These are phyloP conservation scores for Ivindomyrus marchei DNA, from an alignment of 2,113 vertebrate genomes.

Conservation along the genomic window DNA sequence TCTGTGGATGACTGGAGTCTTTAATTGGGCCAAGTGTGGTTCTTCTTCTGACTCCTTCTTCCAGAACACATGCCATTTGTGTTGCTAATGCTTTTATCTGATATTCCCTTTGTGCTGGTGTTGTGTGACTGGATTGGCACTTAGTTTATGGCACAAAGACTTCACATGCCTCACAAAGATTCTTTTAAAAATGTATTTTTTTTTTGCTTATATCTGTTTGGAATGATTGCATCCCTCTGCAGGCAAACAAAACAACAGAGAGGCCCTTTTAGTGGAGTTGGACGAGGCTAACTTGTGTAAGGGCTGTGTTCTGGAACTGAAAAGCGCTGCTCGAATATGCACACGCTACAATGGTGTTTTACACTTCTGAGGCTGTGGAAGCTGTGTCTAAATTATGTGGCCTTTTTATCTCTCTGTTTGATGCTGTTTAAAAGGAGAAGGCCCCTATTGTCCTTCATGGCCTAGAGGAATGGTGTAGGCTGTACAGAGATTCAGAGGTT, in stretches of 20 bases:
- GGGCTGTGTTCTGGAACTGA: conserved; percentile 10
- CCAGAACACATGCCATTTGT: conserved; percentile 59
- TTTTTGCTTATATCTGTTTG: conserved; percentile 38
- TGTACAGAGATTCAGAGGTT: conserved; percentile 59
- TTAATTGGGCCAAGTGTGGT: conserved; percentile 50
- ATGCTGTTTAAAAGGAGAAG: conserved; percentile 74
- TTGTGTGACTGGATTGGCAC: conserved; percentile 51
- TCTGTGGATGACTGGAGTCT: conserved; percentile 45
- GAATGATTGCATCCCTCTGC: conserved; percentile 33
- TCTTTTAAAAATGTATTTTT: conserved; percentile 30
- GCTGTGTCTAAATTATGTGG: conserved; percentile 59
- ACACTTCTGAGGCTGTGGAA: conserved; percentile 64
- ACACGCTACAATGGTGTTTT: conserved; percentile 70
- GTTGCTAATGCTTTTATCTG: conserved; percentile 63
- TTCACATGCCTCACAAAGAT: conserved; percentile 38
- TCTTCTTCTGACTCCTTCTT: conserved; percentile 35
- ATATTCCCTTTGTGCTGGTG: conserved; percentile 61
- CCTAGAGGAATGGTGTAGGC: conserved; percentile 74
- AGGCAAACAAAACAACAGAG: conserved; percentile 36
- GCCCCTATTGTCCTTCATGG: conserved; percentile 72
- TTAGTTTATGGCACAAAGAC: conserved; percentile 44
- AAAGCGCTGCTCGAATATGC: conserved; percentile 56
- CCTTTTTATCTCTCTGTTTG: conserved; percentile 69
- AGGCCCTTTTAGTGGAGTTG: conserved; percentile 22
- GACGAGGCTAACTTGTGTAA: conserved; percentile 53